Base-by-base conservation (phyloP, 2,888 invertebrate genomes). In the Didymodactylos carnosus region DNA sequence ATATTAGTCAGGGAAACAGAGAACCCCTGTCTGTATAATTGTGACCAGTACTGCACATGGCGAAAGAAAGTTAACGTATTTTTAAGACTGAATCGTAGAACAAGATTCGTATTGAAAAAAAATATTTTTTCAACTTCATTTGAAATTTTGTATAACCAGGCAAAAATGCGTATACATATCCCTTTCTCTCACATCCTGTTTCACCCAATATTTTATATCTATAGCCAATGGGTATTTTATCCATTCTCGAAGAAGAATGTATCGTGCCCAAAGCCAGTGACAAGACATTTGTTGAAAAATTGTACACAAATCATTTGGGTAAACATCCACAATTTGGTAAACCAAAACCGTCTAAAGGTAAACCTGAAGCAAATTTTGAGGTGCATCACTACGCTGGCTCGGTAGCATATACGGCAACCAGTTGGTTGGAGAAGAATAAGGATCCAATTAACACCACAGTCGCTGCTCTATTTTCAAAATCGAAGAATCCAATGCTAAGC, bases 341-440 rank as follows among this genome's bases (percentile, higher is more conserved):
- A 87, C 94, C 95, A 77, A 94, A 91, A 85, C 80, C 80, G 73
- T 80, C 80, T 72, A 81, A 81, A 78, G 94, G 94, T 80, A 91
- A 92, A 86, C 90, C 89, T 84, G 90, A 93, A 79, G 94, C 94
- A 80, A 95, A 98, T 88, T 98, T 98, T 85, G 93, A 95, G 81
- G 91, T 98, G 85, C 92, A 91, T 83, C 98, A 98, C 86, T 98
- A 98, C 86, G 98, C 98, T 86, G 98, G 98, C 86, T 89, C 90
- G 85, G 97, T 94, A 86, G 39, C 73, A 25, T 73, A 73, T 39
- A 73, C 23, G 25, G 69, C 49, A 86, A 88, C 90, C 82, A 94
- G 94, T 81, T 98, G 98, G 98, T 89, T 98, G 85, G 97, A 98
- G 86, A 98, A 98, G 92, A 98, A 98, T 90, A 98, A 98, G 90